Base-by-base conservation (phyloP, 2,888 invertebrate genomes). In the Cancer borealis region DNA sequence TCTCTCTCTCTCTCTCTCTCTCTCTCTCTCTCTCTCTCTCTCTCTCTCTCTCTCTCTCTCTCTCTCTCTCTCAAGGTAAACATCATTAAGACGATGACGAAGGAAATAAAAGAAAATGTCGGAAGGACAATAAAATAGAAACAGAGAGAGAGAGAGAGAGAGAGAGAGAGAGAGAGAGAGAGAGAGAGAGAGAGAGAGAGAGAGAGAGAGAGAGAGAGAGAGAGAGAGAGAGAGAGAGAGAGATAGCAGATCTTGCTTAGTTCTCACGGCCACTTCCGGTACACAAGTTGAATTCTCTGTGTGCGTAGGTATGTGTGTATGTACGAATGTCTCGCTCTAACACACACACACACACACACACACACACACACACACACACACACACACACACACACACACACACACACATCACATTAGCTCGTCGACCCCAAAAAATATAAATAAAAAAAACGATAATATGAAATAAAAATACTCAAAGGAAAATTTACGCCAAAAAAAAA, bases 151-250 rank as follows among this genome's bases (percentile, higher is more conserved):
- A 66, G 66, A 66, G 66, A 66, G 66, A 66, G 66, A 66, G 66
- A 66, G 66, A 66, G 66, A 1, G 79, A 79, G 79, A 79, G 79
- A 79, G 79, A 79, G 79, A 30, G 79, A 79, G 79, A 79, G 79
- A 79, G 79, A 79, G 79, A 79, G 79, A 79, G 79, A 79, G 79
- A 79, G 79, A 79, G 79, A 79, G 79, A 79, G 79, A 79, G 79
- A 79, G 79, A 79, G 79, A 79, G 79, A 79, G 79, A 79, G 79
- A 79, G 79, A 79, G 79, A 79, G 79, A 30, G 79, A 30, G 79
- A 79, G 79, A 79, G 79, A 79, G 79, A 79, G 79, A 79, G 79
- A 79, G 79, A 79, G 79, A 30, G 79, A 79, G 79, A 79, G 79
- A 79, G 79, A 30, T 6, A 66, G 66, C 6, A 6, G 66, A 79